Conservation (phyloP, 92 coral and sea anemone species). For the Pocillopora meandrina region DNA sequence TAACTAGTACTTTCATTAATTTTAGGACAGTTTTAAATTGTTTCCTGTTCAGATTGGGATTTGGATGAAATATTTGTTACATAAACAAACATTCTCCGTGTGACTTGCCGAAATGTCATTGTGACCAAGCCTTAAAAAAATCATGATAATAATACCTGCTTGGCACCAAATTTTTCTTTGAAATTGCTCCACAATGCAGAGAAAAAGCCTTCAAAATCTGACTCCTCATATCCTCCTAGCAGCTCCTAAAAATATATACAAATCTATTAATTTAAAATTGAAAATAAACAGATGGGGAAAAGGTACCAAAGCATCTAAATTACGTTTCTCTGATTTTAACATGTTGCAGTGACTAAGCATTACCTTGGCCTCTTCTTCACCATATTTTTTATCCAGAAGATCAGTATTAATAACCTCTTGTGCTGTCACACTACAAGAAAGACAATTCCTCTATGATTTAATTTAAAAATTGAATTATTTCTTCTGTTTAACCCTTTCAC, state of each 20-base stretch:
- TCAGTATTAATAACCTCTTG: constrained; percentile 72
- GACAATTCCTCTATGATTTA: not conserved
- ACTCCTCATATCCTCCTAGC: constrained; percentile 88
- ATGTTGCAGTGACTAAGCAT: too few relatives aligned
- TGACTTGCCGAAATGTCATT: not conserved
- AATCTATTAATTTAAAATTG: not conserved
- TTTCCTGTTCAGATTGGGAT: too few relatives aligned
- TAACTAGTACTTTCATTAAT: not conserved
- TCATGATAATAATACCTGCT: not conserved
- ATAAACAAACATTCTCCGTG: too few relatives aligned
- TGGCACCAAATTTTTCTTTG: constrained; percentile 71
- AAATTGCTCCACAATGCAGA: constrained; percentile 81
- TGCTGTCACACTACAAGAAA: constrained; percentile 65
- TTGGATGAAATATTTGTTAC: too few relatives aligned
- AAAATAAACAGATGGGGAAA: not conserved
- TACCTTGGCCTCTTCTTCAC: constrained; percentile 88
- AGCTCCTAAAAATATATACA: constrained; percentile 65
- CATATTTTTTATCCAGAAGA: constrained; percentile 83
- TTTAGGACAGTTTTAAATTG: too few relatives aligned
- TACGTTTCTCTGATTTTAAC: too few relatives aligned
- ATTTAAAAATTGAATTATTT: not conserved
- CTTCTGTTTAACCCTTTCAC: too few relatives aligned
- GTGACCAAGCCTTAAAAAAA: not conserved
- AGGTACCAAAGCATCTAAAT: not conserved
- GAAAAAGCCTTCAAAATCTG: constrained; percentile 71